Evolutionary conservation across 2,797 vertebrate genomes (phyloP).

Genomic region (Alcedo quadribrachys): DNA sequence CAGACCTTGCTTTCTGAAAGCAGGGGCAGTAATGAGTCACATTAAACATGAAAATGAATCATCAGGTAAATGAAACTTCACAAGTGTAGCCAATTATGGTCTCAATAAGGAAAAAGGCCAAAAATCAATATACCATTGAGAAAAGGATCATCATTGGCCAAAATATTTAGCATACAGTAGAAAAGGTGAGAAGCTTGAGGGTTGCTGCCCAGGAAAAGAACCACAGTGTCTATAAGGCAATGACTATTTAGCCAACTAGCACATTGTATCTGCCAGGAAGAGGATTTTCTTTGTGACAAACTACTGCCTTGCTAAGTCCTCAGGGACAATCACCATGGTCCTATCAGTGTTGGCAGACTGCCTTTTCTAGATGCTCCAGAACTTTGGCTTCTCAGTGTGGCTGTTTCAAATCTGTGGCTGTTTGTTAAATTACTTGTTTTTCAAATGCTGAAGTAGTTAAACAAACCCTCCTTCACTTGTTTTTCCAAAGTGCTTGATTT

Average conservation of each 20-base stretch:
- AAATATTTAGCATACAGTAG: not conserved
- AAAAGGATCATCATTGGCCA: not conserved
- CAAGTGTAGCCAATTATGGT: not conserved
- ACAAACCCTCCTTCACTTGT: not conserved
- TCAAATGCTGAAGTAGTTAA: not conserved
- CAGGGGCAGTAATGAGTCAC: not conserved
- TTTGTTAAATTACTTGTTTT: not conserved
- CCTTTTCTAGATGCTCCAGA: not conserved
- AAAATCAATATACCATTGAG: not conserved
- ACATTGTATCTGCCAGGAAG: not conserved
- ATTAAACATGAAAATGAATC: not conserved
- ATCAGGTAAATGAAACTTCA: not conserved
- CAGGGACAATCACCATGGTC: not conserved
- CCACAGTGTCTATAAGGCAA: not conserved
- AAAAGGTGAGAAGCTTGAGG: not conserved
- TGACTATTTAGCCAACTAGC: not conserved
- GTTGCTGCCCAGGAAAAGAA: not conserved
- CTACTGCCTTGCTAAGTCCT: not conserved
- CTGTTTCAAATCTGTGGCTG: not conserved
- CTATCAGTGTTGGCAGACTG: not conserved
- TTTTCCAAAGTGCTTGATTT: not conserved
- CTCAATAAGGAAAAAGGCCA: not conserved
- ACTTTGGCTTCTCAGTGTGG: not conserved
- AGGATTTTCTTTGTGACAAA: not conserved
- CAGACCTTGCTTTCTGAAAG: not conserved